A percentile compares a stretch with the other conserved stretches of the same genome.
These are phyloP conservation scores for Heliconius nattereri DNA, from an alignment of 1,140 invertebrate genomes.

Conservation along the genomic window DNA sequence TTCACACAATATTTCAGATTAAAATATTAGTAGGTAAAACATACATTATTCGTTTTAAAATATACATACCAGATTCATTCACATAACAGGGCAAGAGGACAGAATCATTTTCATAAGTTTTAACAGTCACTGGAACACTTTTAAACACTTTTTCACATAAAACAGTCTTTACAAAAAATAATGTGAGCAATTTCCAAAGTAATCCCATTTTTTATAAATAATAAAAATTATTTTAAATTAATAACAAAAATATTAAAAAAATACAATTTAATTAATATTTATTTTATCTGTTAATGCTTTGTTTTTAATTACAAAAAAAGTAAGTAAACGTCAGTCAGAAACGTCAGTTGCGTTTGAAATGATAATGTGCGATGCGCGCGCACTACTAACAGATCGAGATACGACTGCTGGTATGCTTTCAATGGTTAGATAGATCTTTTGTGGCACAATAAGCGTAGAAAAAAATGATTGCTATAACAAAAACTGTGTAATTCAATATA, in stretches of 20 bases:
- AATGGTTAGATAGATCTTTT: slow-evolving; percentile 41
- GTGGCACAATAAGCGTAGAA: slow-evolving; percentile 39
- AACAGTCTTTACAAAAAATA: slow-evolving; percentile 33
- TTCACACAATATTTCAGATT: too few relatives aligned
- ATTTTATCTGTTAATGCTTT: not conserved
- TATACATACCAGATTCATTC: slow-evolving; percentile 56
- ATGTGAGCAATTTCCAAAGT: slow-evolving; percentile 21
- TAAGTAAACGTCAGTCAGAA: not conserved
- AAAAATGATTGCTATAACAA: too few relatives aligned
- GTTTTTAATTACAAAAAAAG: not conserved
- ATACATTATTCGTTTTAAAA: too few relatives aligned
- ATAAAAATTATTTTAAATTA: not conserved
- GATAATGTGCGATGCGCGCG: slow-evolving; percentile 32
- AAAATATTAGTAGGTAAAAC: too few relatives aligned
- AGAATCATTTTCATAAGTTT: slow-evolving; percentile 87
- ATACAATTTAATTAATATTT: not conserved
- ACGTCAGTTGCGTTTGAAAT: slow-evolving; percentile 20
- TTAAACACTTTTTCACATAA: slow-evolving; percentile 68
- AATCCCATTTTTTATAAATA: slow-evolving; percentile 22
- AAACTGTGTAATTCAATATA: not conserved
- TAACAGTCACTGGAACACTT: slow-evolving; percentile 86
- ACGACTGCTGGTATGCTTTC: slow-evolving; percentile 46
- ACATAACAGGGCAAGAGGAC: slow-evolving; percentile 87
- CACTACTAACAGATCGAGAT: slow-evolving; percentile 43
- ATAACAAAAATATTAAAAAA: slow-evolving; percentile 6